A percentile compares a stretch with the other conserved stretches of the same genome.
Evolutionary conservation across 2,113 vertebrate genomes (phyloP).

Genomic region (Argyrosomus japonicus): DNA sequence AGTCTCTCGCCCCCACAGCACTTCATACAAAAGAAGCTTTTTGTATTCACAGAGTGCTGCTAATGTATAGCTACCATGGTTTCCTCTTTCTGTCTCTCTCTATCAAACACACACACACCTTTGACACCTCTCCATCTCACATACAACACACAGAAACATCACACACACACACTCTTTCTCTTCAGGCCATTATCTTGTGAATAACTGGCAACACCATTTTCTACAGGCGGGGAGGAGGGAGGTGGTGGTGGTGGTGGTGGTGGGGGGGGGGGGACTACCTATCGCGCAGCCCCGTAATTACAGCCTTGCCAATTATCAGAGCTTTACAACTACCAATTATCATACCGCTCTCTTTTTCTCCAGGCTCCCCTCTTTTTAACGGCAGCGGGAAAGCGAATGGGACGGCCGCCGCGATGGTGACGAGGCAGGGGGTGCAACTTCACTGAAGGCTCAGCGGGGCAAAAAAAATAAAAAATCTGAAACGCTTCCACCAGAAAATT

Average conservation of each 20-base stretch:
- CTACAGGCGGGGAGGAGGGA: slow-evolving; percentile 11
- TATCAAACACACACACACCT: slow-evolving; percentile 34
- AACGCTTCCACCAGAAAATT: slow-evolving; percentile 33
- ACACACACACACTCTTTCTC: slow-evolving; percentile 38
- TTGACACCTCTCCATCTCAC: slow-evolving; percentile 38
- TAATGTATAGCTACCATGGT: slow-evolving; percentile 55
- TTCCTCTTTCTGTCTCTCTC: slow-evolving; percentile 3
- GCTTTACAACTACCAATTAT: slow-evolving; percentile 78
- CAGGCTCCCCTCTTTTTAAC: slow-evolving; percentile 57
- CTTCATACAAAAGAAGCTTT: slow-evolving; percentile 58
- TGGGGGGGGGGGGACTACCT: slow-evolving; percentile 36
- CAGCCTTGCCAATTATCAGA: slow-evolving; percentile 74
- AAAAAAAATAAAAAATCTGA: neutral
- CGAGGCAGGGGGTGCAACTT: slow-evolving; percentile 40
- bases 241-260: too few relatives aligned
- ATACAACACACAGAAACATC: slow-evolving; percentile 20
- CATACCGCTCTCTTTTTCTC: slow-evolving; percentile 57
- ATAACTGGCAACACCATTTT: slow-evolving; percentile 60
- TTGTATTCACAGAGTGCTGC: slow-evolving; percentile 46
- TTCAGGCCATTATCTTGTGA: slow-evolving; percentile 66
- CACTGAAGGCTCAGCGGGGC: slow-evolving; percentile 28
- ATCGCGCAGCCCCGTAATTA: slow-evolving; percentile 70
- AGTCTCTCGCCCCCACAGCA: slow-evolving; percentile 29
- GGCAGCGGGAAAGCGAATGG: slow-evolving; percentile 48
- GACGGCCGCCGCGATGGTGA: slow-evolving; percentile 17